These are phyloP conservation scores for Helicoverpa zea DNA, from an alignment of 1,140 invertebrate species.

Conservation along the genomic window DNA sequence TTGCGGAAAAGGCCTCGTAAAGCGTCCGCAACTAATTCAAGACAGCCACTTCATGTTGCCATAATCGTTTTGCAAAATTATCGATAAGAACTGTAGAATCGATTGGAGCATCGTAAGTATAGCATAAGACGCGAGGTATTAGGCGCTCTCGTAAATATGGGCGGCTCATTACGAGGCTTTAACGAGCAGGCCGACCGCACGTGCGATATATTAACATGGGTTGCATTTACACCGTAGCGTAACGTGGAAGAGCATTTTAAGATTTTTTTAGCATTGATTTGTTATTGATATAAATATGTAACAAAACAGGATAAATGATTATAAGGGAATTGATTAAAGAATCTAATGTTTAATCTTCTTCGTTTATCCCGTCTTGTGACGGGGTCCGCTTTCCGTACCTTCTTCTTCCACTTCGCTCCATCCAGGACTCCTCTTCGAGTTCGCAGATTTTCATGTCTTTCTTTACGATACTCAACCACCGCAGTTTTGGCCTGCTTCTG, in stretches of 20 bases:
- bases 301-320: no score
- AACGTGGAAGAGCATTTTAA: neutral
- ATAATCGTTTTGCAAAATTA: neutral
- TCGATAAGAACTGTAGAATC: neutral
- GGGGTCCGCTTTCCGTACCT: neutral
- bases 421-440: no score
- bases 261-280: no score
- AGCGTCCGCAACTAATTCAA: no score
- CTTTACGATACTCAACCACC: no score
- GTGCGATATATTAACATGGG: constrained; percentile 58
- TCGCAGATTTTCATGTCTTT: no score
- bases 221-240: constrained; percentile 43
- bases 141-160: constrained; percentile 70
- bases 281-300: no score
- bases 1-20: no score
- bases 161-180: constrained; percentile 69
- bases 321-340: no score
- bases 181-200: constrained; percentile 66
- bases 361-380: no score
- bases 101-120: constrained; percentile 4
- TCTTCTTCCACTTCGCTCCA: neutral
- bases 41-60: neutral
- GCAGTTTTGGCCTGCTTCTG: no score
- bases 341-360: no score
- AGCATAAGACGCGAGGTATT: constrained; percentile 54